Evolutionary conservation across 2,888 invertebrate genomes (phyloP).

Genomic region (Chrysolina haemoptera): DNA sequence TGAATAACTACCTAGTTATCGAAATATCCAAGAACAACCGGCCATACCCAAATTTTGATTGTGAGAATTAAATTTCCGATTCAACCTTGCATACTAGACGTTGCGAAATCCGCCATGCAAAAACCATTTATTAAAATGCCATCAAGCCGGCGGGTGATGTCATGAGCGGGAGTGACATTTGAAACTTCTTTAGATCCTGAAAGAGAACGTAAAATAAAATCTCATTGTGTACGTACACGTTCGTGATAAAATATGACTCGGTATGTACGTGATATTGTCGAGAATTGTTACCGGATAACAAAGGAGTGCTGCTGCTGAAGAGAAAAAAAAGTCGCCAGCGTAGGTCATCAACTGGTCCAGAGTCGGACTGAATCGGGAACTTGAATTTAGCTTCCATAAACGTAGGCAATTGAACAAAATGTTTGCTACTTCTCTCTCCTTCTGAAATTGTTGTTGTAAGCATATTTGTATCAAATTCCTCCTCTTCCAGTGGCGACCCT

Average conservation of each 20-base stretch:
- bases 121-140: slow-evolving; percentile 32
- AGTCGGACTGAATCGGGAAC: background rate
- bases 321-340: slow-evolving; percentile 9
- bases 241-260: slow-evolving; percentile 24
- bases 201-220: slow-evolving; percentile 36
- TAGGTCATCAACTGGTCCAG: slow-evolving; percentile 18
- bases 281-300: slow-evolving; percentile 20
- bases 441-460: too few relatives aligned
- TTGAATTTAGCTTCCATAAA: background rate
- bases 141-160: slow-evolving; percentile 33
- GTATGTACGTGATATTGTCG: slow-evolving; percentile 20
- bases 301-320: slow-evolving; percentile 19
- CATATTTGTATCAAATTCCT: too few relatives aligned
- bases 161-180: slow-evolving; percentile 41
- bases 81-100: slow-evolving; percentile 31
- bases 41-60: slow-evolving; percentile 13
- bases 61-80: slow-evolving; percentile 11
- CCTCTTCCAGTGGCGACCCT: too few relatives aligned
- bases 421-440: too few relatives aligned
- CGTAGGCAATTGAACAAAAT: too few relatives aligned
- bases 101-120: slow-evolving; percentile 24
- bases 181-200: slow-evolving; percentile 30
- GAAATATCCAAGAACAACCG: slow-evolving; percentile 4
- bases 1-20: background rate
- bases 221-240: slow-evolving; percentile 28